Evolutionary conservation across 2,888 invertebrate species (phyloP).

Genomic region (Amphipyra tragopoginis): DNA sequence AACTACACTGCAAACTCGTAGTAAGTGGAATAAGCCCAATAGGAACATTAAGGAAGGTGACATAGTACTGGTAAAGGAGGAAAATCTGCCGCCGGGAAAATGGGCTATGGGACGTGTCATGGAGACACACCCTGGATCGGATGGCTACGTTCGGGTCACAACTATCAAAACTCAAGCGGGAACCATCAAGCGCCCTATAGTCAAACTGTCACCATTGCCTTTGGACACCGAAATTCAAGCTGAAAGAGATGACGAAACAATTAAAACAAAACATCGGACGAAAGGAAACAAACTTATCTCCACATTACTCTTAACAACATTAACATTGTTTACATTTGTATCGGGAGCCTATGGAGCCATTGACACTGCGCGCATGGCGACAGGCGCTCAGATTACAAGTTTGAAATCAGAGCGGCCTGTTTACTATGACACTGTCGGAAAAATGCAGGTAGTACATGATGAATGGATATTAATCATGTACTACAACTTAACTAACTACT

Average conservation of each 20-base stretch:
- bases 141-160: slow-evolving; percentile 2
- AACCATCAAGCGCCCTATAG: neutral
- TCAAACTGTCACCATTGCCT: slow-evolving; percentile 9
- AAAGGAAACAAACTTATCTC: neutral
- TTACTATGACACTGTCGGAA: slow-evolving; percentile 8
- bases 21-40: slow-evolving; percentile 6
- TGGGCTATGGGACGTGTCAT: slow-evolving; percentile 6
- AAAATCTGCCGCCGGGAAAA: slow-evolving; percentile 14
- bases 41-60: slow-evolving; percentile 20
- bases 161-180: slow-evolving; percentile 7
- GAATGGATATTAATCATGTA: slow-evolving; percentile 36
- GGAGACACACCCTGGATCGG: slow-evolving; percentile 7
- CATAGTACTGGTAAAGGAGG: slow-evolving; percentile 13
- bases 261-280: neutral
- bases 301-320: neutral
- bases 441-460: slow-evolving; percentile 34
- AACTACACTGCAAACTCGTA: slow-evolving; percentile 19
- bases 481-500: slow-evolving; percentile 12
- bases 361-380: neutral
- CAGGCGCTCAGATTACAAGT: slow-evolving; percentile 1
- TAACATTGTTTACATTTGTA: slow-evolving; percentile 4
- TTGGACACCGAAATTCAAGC: neutral
- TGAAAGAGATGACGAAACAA: too few species aligned
- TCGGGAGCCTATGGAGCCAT: neutral
- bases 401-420: slow-evolving; percentile 5